phyloP scores from a whole-genome alignment of 2,113 vertebrate species.

The Equus przewalskii region DNA sequence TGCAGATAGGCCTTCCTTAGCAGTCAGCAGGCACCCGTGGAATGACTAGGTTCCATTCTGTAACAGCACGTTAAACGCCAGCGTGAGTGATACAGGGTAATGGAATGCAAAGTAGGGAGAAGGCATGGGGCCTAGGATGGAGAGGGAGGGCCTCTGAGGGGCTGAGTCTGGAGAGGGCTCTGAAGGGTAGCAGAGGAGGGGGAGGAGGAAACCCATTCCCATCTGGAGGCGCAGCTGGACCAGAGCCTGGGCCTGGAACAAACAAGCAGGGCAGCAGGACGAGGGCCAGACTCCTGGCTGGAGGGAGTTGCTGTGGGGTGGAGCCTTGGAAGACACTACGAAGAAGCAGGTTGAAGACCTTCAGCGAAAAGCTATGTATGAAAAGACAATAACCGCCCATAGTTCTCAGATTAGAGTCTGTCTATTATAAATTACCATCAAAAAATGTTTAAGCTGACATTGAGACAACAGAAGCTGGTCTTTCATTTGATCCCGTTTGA shows the following conservation, averaged over 20 bases:
- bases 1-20: background rate
- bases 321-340: accelerated
- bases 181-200: background rate
- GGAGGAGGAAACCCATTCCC: background rate
- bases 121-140: accelerated
- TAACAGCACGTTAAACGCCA: too few relatives aligned
- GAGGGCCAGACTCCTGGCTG: accelerated
- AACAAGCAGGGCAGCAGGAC: accelerated
- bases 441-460: background rate
- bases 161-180: background rate
- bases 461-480: background rate
- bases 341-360: background rate
- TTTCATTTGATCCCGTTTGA: background rate
- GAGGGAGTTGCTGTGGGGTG: accelerated
- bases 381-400: background rate
- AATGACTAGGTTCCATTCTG: accelerated
- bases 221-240: background rate
- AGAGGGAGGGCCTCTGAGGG: background rate
- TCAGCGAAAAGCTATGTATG: background rate
- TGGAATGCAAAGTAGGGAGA: background rate
- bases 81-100: accelerated
- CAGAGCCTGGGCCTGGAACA: background rate
- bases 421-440: background rate
- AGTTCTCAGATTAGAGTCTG: background rate
- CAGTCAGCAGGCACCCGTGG: too few relatives aligned